Percentiles rank a stretch among this genome's conserved stretches.
Conservation (phyloP, 1,140 invertebrate species). For the Rhopalosiphum padi region DNA sequence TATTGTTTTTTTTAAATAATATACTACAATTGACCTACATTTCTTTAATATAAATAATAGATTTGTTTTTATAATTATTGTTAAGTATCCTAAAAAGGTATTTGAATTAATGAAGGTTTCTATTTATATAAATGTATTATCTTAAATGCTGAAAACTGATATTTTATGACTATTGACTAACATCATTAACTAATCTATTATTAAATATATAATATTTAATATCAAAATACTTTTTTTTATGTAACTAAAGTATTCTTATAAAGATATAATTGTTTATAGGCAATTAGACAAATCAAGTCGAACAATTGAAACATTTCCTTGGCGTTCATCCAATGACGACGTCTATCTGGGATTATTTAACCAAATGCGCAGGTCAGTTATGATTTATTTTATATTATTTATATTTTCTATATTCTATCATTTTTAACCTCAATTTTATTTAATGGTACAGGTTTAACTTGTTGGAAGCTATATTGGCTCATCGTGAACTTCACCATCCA, state of each 20-base stretch:
- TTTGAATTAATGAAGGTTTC: background rate
- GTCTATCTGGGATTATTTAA: slow-evolving; percentile 46
- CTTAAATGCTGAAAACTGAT: background rate
- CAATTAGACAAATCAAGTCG: slow-evolving; percentile 44
- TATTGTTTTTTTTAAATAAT: background rate
- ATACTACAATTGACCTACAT: background rate
- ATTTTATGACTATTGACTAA: background rate
- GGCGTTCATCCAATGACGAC: slow-evolving; percentile 29
- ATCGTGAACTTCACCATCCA: slow-evolving; percentile 79
- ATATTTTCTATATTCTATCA: background rate
- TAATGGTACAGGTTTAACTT: slow-evolving; percentile 68
- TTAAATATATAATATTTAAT: background rate
- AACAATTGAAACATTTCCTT: slow-evolving; percentile 39
- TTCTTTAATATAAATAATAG: background rate
- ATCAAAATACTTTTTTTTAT: background rate
- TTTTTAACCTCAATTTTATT: background rate
- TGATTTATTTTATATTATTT: background rate
- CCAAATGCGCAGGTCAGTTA: slow-evolving; percentile 15
- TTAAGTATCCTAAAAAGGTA: background rate
- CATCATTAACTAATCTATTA: background rate
- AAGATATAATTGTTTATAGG: background rate
- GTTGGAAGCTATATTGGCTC: slow-evolving; percentile 74
- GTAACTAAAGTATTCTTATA: background rate
- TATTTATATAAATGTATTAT: background rate
- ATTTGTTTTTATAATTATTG: background rate